A percentile compares a stretch with the other conserved stretches of the same genome.
Evolutionary conservation across 2,797 vertebrate genomes (phyloP).

Genomic region (Poeciliopsis gracilis): DNA sequence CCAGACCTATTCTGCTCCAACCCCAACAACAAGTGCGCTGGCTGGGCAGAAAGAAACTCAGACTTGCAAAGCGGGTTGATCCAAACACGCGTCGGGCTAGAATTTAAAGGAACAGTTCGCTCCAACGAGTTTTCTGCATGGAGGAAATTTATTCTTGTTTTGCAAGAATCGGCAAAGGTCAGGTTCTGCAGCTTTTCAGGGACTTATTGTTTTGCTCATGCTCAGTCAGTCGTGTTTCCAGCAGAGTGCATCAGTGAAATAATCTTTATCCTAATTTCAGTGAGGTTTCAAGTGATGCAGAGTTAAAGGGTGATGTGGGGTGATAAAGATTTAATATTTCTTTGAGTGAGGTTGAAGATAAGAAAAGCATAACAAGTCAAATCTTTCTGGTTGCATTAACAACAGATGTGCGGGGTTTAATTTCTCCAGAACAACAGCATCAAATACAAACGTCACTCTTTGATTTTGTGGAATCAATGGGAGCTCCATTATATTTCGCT

Average conservation of each 20-base stretch:
- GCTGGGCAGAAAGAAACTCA: slow-evolving; percentile 30
- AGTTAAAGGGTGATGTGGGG: neutral
- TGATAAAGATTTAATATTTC: slow-evolving; percentile 13
- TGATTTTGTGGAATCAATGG: slow-evolving; percentile 8
- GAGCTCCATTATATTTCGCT: neutral
- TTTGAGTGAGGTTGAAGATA: slow-evolving; percentile 30
- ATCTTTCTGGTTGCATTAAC: slow-evolving; percentile 59
- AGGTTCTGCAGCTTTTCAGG: slow-evolving; percentile 28
- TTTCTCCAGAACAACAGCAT: slow-evolving; percentile 47
- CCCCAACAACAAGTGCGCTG: slow-evolving; percentile 57
- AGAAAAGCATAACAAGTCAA: slow-evolving; percentile 50
- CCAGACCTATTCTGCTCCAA: slow-evolving; percentile 47
- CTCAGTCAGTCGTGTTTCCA: neutral
- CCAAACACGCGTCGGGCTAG: slow-evolving; percentile 25
- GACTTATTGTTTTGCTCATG: slow-evolving; percentile 32
- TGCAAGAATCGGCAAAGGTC: slow-evolving; percentile 40
- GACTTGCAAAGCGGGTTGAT: slow-evolving; percentile 4
- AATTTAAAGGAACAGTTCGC: slow-evolving; percentile 49
- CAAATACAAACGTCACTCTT: slow-evolving; percentile 11
- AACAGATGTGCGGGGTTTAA: slow-evolving; percentile 51
- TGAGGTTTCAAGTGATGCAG: neutral
- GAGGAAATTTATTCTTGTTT: slow-evolving; percentile 31
- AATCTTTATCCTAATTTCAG: neutral
- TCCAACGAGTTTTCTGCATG: slow-evolving; percentile 17
- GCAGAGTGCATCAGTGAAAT: neutral